A percentile compares a stretch with the other conserved stretches of the same genome.
Conservation (phyloP, 1,140 invertebrate genomes). For the Drosophila setifemur region DNA sequence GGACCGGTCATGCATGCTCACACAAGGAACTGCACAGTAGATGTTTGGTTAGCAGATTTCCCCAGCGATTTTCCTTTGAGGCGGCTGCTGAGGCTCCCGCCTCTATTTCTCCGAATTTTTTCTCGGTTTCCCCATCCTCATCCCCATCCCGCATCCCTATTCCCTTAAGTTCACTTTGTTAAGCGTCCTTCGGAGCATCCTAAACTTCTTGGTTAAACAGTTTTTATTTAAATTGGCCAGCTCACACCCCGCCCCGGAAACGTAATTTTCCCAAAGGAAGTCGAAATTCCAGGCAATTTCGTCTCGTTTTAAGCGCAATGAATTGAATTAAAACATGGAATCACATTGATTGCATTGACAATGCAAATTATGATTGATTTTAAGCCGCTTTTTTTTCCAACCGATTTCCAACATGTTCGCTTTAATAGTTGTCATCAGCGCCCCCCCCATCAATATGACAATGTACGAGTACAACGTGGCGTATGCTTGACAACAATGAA, state of each 20-base stretch:
- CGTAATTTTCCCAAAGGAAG: background rate
- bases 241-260: background rate
- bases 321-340: constrained; percentile 60
- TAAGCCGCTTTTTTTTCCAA: background rate
- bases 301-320: constrained; percentile 45
- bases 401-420: constrained; percentile 7
- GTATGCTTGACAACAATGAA: constrained; percentile 43
- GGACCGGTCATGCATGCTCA: constrained; percentile 53
- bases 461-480: constrained; percentile 41
- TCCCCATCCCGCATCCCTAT: constrained; percentile 19
- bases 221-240: constrained; percentile 39
- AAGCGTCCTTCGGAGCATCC: constrained; percentile 49
- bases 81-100: constrained; percentile 8
- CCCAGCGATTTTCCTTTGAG: constrained; percentile 72
- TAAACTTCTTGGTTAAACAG: constrained; percentile 59
- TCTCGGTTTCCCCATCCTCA: background rate
- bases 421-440: constrained; percentile 31
- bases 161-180: constrained; percentile 66
- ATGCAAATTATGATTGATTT: constrained; percentile 55
- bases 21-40: background rate
- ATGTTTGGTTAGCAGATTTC: constrained; percentile 75
- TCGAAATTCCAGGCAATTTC: constrained; percentile 38
- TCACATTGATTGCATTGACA: constrained; percentile 48
- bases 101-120: constrained; percentile 10
- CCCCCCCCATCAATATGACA: constrained; percentile 44